phyloP scores from a whole-genome alignment of 2,888 invertebrate species.

The Monopis laevigella region DNA sequence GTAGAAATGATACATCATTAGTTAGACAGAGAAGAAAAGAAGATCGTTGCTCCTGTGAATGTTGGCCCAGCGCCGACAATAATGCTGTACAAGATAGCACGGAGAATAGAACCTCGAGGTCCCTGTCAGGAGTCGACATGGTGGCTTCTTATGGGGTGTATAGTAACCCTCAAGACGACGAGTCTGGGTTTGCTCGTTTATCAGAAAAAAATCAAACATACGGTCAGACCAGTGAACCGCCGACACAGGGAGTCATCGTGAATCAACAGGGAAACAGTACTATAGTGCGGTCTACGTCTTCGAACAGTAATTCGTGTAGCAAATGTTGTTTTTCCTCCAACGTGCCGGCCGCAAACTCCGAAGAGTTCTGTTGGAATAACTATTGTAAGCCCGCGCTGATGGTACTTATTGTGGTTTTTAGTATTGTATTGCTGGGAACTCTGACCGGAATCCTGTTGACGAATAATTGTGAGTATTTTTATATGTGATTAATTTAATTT shows the following conservation, averaged over 20 bases:
- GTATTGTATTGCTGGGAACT: constrained; percentile 63
- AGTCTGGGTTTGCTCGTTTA: constrained; percentile 54
- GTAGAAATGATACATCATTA: constrained; percentile 44
- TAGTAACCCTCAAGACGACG: constrained; percentile 57
- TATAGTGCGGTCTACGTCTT: constrained; percentile 40
- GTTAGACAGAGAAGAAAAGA: constrained; percentile 54
- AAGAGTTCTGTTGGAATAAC: constrained; percentile 62
- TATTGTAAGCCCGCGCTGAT: constrained; percentile 65
- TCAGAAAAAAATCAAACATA: constrained; percentile 49
- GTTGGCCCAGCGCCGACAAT: constrained; percentile 60
- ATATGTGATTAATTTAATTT: not conserved
- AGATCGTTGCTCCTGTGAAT: constrained; percentile 61
- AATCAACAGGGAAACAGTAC: constrained; percentile 63
- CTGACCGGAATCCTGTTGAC: constrained; percentile 67
- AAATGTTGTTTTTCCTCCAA: constrained; percentile 48
- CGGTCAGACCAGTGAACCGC: constrained; percentile 52
- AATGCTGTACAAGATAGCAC: constrained; percentile 42
- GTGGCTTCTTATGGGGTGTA: constrained; percentile 65
- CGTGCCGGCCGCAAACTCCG: constrained; percentile 48
- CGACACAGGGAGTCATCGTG: constrained; percentile 60
- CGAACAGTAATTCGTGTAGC: constrained; percentile 34
- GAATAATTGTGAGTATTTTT: constrained; percentile 63
- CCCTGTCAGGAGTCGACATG: constrained; percentile 60
- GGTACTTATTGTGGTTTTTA: constrained; percentile 59
- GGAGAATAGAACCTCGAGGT: constrained; percentile 49